Conservation (phyloP, 2,797 vertebrate genomes). For the Tokudaia muenninki region DNA sequence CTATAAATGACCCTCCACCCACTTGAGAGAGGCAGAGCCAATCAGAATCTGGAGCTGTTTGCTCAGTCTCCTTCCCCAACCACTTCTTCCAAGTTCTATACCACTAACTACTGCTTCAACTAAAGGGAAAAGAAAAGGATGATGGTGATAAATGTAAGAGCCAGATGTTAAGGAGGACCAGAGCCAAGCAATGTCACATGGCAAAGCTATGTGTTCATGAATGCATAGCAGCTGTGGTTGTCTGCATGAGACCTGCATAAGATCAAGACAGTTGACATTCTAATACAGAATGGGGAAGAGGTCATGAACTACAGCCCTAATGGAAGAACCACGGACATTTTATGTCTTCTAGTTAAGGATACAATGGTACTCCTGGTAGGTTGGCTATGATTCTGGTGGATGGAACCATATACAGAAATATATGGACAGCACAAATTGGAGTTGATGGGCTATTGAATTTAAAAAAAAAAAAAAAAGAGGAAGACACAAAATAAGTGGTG, state of each 20-base stretch:
- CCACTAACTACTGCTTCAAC: background rate
- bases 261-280: background rate
- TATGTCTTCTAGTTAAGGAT: background rate
- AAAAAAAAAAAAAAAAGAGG: background rate
- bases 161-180: background rate
- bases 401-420: background rate
- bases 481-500: background rate
- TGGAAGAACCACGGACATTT: background rate
- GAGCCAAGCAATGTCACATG: background rate
- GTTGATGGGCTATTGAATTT: background rate
- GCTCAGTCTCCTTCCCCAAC: background rate
- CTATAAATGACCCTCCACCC: background rate
- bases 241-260: background rate
- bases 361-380: background rate
- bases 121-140: background rate
- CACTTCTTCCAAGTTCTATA: background rate
- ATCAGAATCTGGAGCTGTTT: background rate
- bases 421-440: background rate
- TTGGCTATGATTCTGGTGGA: background rate
- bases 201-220: too few relatives aligned
- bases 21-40: background rate
- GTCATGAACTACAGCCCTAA: background rate
- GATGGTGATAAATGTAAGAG: background rate
- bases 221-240: background rate
- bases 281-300: background rate